These are phyloP conservation scores for Apantesis nais DNA, from an alignment of 2,888 invertebrate genomes.

Conservation along the genomic window DNA sequence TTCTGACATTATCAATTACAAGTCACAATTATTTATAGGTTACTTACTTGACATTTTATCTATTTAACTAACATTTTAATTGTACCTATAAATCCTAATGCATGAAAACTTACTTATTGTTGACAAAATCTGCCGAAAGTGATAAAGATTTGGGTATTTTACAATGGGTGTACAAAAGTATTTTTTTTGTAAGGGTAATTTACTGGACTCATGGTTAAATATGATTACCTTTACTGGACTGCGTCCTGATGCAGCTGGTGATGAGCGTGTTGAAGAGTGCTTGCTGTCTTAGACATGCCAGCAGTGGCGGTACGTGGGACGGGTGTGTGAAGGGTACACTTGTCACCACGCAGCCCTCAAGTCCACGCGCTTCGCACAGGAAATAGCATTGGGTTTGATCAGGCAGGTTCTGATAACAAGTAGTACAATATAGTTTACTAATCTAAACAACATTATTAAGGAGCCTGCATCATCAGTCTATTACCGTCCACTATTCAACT, in stretches of 20 bases:
- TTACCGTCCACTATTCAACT: too few relatives aligned
- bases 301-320: conserved; percentile 94
- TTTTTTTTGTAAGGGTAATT: too few relatives aligned
- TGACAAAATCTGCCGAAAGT: too few relatives aligned
- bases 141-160: too few relatives aligned
- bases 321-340: conserved; percentile 97
- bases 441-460: neutral
- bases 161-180: neutral
- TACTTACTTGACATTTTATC: too few relatives aligned
- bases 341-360: conserved; percentile 90
- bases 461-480: neutral
- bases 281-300: conserved; percentile 94
- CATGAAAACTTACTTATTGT: too few relatives aligned
- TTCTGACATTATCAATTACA: too few relatives aligned
- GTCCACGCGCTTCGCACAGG: conserved; percentile 91
- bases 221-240: conserved; percentile 90
- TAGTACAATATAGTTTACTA: neutral
- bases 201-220: too few relatives aligned
- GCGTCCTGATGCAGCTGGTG: conserved; percentile 94
- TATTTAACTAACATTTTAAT: too few relatives aligned
- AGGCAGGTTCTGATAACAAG: conserved; percentile 89
- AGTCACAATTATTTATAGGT: too few relatives aligned
- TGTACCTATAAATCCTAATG: too few relatives aligned
- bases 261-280: conserved; percentile 96
- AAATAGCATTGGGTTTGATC: conserved; percentile 98